A percentile compares a stretch with the other conserved stretches of the same genome.
Evolutionary conservation across 2,888 invertebrate species (phyloP).

Genomic region (Ophion slaviceki): DNA sequence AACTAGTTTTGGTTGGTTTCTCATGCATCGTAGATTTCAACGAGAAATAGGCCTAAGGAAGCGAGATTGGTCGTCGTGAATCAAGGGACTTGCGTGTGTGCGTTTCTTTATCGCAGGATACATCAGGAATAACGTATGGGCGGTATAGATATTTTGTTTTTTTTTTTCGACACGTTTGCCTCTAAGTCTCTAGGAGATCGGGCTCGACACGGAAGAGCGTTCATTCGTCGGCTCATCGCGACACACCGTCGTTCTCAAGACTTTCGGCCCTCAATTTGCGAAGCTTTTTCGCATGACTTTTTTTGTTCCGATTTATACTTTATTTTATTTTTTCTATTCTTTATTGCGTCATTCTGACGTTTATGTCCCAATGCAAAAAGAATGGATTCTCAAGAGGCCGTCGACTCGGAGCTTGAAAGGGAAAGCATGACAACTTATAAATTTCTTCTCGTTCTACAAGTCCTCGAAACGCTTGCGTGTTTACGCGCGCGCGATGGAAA

Average conservation of each 20-base stretch:
- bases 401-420: constrained; percentile 82
- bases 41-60: constrained; percentile 49
- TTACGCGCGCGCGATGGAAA: constrained; percentile 3
- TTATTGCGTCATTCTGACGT: constrained; percentile 78
- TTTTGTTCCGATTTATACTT: constrained; percentile 39
- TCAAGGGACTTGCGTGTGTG: constrained; percentile 36
- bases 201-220: constrained; percentile 27
- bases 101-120: constrained; percentile 44
- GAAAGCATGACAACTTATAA: constrained; percentile 81
- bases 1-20: constrained; percentile 42
- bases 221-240: constrained; percentile 56
- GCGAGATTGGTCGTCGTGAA: constrained; percentile 50
- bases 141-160: constrained; percentile 36
- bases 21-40: constrained; percentile 38
- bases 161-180: constrained; percentile 50
- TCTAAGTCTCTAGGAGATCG: constrained; percentile 42
- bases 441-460: constrained; percentile 71
- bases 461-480: constrained; percentile 57
- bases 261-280: constrained; percentile 47
- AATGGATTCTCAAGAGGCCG: constrained; percentile 81
- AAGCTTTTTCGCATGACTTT: constrained; percentile 40
- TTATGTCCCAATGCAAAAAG: constrained; percentile 81
- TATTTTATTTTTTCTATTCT: constrained; percentile 65
- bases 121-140: constrained; percentile 46
- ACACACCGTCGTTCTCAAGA: constrained; percentile 49